phyloP scores from a whole-genome alignment of 2,888 invertebrate species.

The Oegoconia quadripuncta region DNA sequence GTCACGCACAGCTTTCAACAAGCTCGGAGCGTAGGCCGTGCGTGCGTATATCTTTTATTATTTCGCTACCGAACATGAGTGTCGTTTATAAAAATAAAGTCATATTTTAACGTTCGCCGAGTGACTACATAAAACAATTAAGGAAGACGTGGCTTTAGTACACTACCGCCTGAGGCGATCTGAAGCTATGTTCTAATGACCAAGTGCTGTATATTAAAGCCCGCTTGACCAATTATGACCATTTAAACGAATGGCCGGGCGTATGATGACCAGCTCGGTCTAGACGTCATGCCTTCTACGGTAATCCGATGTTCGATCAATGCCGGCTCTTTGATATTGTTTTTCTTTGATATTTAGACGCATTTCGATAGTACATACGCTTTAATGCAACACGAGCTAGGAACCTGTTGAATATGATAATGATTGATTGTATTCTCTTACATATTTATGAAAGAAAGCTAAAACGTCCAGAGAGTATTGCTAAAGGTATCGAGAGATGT shows the following conservation, averaged over 20 bases:
- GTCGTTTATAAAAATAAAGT: constrained; percentile 26
- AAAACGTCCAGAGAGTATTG: background rate
- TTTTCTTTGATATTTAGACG: constrained; percentile 51
- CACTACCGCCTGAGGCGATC: constrained; percentile 9
- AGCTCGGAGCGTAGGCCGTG: constrained; percentile 29
- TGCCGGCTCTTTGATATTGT: constrained; percentile 59
- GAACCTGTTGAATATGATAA: constrained; percentile 30
- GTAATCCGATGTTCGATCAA: constrained; percentile 63
- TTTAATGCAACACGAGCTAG: constrained; percentile 26
- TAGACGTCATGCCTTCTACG: constrained; percentile 65
- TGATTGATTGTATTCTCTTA: constrained; percentile 27
- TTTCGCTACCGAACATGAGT: constrained; percentile 35
- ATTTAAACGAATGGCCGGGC: constrained; percentile 61
- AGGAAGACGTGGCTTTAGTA: constrained; percentile 19
- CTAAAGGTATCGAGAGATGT: constrained; percentile 7
- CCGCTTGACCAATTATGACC: constrained; percentile 67
- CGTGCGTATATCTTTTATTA: constrained; percentile 32
- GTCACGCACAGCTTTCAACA: constrained; percentile 66
- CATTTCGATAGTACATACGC: constrained; percentile 41
- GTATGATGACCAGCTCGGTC: constrained; percentile 56
- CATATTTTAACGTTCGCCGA: constrained; percentile 21
- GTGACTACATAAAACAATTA: constrained; percentile 26
- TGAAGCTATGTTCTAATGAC: constrained; percentile 55
- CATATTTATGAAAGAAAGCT: constrained; percentile 29
- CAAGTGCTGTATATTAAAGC: constrained; percentile 53